phyloP scores from a whole-genome alignment of 2,113 vertebrate genomes.

The Trematocara macrostoma region DNA sequence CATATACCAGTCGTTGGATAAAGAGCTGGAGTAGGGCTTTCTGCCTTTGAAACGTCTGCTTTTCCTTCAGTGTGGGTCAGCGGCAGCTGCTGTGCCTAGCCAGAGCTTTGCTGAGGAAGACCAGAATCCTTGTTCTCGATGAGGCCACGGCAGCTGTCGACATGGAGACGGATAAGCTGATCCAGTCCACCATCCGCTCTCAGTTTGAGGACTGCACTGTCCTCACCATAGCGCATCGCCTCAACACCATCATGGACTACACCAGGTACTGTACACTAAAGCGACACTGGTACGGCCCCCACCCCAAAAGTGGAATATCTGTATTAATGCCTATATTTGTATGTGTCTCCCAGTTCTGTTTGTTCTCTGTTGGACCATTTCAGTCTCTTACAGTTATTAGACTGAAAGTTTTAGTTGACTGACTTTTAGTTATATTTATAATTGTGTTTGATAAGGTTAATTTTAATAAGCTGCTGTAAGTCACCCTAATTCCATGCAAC shows the following conservation, averaged over 20 bases:
- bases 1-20: not conserved
- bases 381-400: not conserved
- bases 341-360: not conserved
- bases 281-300: not conserved
- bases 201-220: constrained; percentile 91
- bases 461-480: not conserved
- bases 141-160: constrained; percentile 96
- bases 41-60: not conserved
- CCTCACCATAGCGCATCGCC: constrained; percentile 90
- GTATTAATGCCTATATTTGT: not conserved
- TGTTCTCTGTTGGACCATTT: not conserved
- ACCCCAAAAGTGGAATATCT: not conserved
- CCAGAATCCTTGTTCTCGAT: constrained; percentile 90
- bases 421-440: not conserved
- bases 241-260: constrained; percentile 96
- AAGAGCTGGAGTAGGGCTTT: not conserved
- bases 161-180: constrained; percentile 90
- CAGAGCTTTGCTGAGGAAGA: constrained; percentile 90
- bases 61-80: constrained; percentile 80
- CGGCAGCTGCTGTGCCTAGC: constrained; percentile 91
- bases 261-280: constrained; percentile 69
- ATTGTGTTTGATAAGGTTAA: not conserved
- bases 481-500: not conserved
- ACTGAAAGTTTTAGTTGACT: not conserved
- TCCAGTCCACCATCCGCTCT: constrained; percentile 90